Percentiles rank a stretch among this genome's conserved stretches.
Conservation (phyloP, 1,140 invertebrate genomes). For the Procambarus clarkii region DNA sequence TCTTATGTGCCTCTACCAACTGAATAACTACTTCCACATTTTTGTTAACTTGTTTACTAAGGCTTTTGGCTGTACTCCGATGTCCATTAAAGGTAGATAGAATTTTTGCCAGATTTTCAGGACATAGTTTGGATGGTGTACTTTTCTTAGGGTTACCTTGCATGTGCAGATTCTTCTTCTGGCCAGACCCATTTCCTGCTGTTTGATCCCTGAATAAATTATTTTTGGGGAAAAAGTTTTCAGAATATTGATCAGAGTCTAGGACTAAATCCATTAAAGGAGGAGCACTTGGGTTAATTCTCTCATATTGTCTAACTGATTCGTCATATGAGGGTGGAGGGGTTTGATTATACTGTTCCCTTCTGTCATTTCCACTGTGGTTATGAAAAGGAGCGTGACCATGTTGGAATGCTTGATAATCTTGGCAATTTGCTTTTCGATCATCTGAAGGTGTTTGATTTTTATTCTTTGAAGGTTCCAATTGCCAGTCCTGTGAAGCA, state of each 20-base stretch:
- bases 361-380: too few species aligned
- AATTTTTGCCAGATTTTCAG: slow-evolving; percentile 27
- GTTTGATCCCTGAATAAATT: too few species aligned
- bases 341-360: not conserved
- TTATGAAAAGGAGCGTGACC: not conserved
- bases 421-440: not conserved
- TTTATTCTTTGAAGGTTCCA: too few species aligned
- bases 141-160: not conserved
- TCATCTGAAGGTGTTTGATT: too few species aligned
- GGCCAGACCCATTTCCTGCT: too few species aligned
- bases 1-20: not conserved
- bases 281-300: too few species aligned
- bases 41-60: slow-evolving; percentile 10
- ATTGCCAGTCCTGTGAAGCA: too few species aligned
- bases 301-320: not conserved
- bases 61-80: slow-evolving; percentile 3
- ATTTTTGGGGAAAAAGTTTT: too few species aligned
- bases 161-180: not conserved
- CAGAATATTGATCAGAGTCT: not conserved
- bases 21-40: not conserved
- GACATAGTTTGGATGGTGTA: not conserved
- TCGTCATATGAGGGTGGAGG: not conserved
- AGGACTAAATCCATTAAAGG: too few species aligned
- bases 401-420: not conserved
- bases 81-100: slow-evolving; percentile 30